Evolutionary conservation across 2,888 invertebrate species (phyloP).

Genomic region (Pristionchus arcanus): DNA sequence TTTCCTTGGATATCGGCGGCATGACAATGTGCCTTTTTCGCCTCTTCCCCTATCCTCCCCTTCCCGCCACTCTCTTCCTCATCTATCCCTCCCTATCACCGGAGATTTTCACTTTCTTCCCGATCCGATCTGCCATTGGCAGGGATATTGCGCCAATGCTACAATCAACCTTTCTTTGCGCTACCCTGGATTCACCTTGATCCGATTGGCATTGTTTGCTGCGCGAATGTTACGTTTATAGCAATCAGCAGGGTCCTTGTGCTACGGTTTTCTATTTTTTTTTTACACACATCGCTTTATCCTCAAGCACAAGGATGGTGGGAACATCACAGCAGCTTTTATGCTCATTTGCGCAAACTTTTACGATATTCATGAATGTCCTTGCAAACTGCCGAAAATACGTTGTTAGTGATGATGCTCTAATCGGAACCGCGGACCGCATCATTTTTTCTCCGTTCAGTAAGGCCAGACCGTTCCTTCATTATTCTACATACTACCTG

Average conservation of each 20-base stretch:
- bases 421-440: too few relatives aligned
- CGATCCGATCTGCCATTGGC: background rate
- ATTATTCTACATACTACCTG: too few relatives aligned
- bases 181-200: too few relatives aligned
- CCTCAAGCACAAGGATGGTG: too few relatives aligned
- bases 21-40: background rate
- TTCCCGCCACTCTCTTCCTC: background rate
- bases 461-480: too few relatives aligned
- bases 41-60: background rate
- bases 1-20: conserved; percentile 5
- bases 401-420: too few relatives aligned
- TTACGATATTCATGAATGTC: background rate
- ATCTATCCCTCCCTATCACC: background rate
- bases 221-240: too few relatives aligned
- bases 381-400: background rate
- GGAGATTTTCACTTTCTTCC: background rate
- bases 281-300: too few relatives aligned
- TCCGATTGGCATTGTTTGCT: too few relatives aligned
- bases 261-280: too few relatives aligned
- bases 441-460: too few relatives aligned
- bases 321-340: background rate
- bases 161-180: background rate
- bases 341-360: background rate
- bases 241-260: too few relatives aligned
- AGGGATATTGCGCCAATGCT: background rate